Conservation (phyloP, 2,797 vertebrate species). For the Parauchenoglanis punctatus region DNA sequence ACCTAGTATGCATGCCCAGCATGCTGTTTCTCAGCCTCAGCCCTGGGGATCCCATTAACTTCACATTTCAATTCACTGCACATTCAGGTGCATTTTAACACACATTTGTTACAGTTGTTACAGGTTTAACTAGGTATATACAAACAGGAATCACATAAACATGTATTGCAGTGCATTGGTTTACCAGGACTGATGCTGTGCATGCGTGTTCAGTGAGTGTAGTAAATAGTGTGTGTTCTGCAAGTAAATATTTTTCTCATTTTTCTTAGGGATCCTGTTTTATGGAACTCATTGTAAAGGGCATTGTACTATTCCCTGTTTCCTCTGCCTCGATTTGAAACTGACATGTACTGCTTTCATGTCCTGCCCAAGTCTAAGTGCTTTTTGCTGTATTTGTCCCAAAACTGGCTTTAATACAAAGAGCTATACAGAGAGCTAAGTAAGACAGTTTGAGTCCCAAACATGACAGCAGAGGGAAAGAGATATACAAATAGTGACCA, state of each 20-base stretch:
- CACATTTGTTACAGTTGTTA: neutral
- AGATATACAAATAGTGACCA: conserved; percentile 47
- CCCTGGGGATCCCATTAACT: neutral
- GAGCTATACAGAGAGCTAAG: conserved; percentile 19
- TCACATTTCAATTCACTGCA: neutral
- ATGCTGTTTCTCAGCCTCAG: neutral
- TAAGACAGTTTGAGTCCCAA: conserved; percentile 10
- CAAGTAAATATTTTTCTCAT: conserved; percentile 5
- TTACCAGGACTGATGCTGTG: neutral
- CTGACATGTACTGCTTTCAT: conserved; percentile 28
- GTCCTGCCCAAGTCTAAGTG: conserved; percentile 13
- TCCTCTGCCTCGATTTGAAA: conserved; percentile 9
- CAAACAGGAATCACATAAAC: neutral
- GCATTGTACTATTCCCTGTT: neutral
- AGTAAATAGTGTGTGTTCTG: neutral
- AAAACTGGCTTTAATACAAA: conserved; percentile 36
- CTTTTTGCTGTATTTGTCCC: conserved; percentile 39
- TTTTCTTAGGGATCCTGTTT: neutral
- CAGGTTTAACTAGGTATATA: neutral
- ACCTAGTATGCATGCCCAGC: neutral
- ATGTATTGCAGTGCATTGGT: neutral
- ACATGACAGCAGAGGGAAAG: neutral
- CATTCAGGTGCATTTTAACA: neutral
- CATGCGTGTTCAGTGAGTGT: neutral
- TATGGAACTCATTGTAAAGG: neutral